Base-by-base conservation (phyloP, 2,113 vertebrate species). In the Lamprotornis superbus region DNA sequence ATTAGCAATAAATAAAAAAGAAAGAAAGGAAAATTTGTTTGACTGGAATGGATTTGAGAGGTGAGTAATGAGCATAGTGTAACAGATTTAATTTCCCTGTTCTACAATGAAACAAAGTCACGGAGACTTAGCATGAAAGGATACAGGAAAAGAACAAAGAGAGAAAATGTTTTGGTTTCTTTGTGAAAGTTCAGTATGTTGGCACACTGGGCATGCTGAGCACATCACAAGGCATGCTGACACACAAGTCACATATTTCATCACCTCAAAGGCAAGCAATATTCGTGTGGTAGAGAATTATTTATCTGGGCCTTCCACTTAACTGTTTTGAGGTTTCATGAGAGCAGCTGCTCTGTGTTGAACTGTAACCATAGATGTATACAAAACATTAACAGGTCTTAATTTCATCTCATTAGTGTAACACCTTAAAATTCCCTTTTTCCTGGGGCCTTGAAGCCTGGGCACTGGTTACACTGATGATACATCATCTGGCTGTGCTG, bases 21-120 rank as follows among this genome's bases (percentile, higher is more conserved):
- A 85, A 63, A 80, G 50, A 50, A 82, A 87, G 28, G 21, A 69
- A 75, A 76, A 73, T 60, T 64, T 16, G 5, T 84, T 90, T 95
- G 82, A 86, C 63, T 83, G 53, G 68, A 92, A 73, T 93, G 91
- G 46, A 80, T 95, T 93, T 91, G 79, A 95, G 88, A 93, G 68
- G 67, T 96, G 91, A 88, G 87, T 95, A 95, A 92, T 93, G 79
- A 95, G 77, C 68, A 75, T 42, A 94, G 84, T 97, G 69, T 94
- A 96, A 84, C 61, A 94, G 92, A 94, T 97, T 96, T 96, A 93
- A 97, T 96, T 96, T 97, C 89, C 87, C 76, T 93, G 42, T 91
- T 95, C 67, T 87, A 94, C 81, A 83, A n/a, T 78, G 92, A 93
- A 95, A 83, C 81, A 79, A 95, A 96, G 90, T 95, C 94, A 94